Percentiles rank a stretch among this genome's conserved stretches.
Evolutionary conservation across 2,113 vertebrate genomes (phyloP).

Genomic region (Tachycineta bicolor): DNA sequence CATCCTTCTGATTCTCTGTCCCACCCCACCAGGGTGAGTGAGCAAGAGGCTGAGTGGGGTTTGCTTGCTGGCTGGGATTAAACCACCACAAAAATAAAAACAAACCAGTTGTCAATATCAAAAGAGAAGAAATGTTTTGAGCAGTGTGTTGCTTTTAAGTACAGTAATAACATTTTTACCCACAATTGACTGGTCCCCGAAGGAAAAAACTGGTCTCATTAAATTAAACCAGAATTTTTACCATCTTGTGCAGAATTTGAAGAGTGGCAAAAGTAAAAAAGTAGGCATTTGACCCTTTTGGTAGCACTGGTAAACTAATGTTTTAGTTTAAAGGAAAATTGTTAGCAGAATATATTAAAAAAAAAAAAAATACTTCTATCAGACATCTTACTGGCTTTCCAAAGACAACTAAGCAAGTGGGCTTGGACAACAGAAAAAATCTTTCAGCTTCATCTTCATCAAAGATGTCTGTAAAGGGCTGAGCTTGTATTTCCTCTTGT

Average conservation of each 20-base stretch:
- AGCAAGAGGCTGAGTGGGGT: not conserved
- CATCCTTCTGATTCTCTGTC: not conserved
- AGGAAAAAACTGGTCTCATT: not conserved
- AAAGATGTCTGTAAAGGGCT: conserved; percentile 80
- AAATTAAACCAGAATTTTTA: not conserved
- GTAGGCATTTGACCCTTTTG: not conserved
- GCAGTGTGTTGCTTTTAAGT: not conserved
- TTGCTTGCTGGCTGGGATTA: not conserved
- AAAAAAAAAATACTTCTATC: not conserved
- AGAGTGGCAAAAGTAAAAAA: not conserved
- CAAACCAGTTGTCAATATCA: not conserved
- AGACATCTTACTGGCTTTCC: conserved; percentile 89
- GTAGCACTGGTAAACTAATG: not conserved
- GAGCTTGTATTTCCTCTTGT: not conserved
- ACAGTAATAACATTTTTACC: not conserved
- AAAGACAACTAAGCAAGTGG: conserved; percentile 86
- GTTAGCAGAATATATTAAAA: not conserved
- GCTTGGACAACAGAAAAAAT: conserved; percentile 81
- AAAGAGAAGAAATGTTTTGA: not conserved
- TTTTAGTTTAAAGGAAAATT: not conserved
- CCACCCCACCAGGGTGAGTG: not conserved
- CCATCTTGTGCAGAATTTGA: not conserved
- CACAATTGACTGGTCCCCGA: not conserved
- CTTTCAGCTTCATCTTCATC: conserved; percentile 88
- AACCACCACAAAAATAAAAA: not conserved